These are phyloP conservation scores for Cyanoderma ruficeps DNA, from an alignment of 2,113 vertebrate genomes.

Conservation along the genomic window DNA sequence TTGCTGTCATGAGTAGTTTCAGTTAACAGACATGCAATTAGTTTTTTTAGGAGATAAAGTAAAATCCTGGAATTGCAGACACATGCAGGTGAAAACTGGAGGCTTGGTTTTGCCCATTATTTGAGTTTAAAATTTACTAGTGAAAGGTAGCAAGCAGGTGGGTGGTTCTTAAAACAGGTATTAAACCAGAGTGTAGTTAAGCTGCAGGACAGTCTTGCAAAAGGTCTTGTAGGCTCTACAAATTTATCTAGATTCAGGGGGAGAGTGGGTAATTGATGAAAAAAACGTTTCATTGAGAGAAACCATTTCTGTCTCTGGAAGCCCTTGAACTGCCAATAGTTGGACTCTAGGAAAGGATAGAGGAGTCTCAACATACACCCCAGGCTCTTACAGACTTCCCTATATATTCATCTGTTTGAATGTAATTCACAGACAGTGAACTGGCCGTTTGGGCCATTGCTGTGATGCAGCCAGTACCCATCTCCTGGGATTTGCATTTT, in stretches of 20 bases:
- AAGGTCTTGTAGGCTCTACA: background rate
- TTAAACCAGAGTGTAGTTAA: background rate
- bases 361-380: background rate
- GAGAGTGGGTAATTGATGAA: background rate
- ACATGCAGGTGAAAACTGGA: background rate
- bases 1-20: background rate
- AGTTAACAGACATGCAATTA: background rate
- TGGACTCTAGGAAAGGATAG: background rate
- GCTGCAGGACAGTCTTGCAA: background rate
- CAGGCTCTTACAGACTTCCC: background rate
- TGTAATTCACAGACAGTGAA: background rate
- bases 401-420: background rate
- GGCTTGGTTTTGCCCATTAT: background rate
- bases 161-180: background rate
- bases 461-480: background rate
- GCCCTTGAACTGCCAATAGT: background rate
- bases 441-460: background rate
- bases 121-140: background rate
- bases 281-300: background rate
- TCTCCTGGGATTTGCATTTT: background rate
- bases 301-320: background rate
- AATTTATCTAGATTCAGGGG: background rate
- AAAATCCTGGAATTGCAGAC: background rate
- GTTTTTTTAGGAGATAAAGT: background rate
- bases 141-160: background rate